Base-by-base conservation (phyloP, 1,140 invertebrate genomes). In the Vanessa tameamea region DNA sequence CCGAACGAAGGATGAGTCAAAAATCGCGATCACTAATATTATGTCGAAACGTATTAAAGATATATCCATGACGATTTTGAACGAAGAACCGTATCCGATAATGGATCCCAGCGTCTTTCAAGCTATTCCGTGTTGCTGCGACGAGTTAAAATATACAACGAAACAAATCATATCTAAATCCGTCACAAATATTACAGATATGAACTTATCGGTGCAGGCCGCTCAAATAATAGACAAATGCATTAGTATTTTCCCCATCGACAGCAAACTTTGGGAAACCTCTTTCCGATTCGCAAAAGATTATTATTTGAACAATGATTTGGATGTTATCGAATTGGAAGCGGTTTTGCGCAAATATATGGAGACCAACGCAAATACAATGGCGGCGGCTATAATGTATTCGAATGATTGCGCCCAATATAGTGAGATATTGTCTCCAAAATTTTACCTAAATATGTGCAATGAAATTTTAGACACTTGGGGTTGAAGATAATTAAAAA, bases 361-460 rank as follows among this genome's bases (percentile, higher is more conserved):
- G 91, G 86, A 90, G 74, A 78, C 76, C 8, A 85, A 92, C 65
- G 82, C 88, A 0, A 83, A 84, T 4, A 88, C 88, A 0, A 90
- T 91, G 88, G 89, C 88, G 0, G 85, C 85, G 0, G 89, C 91
- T 31, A 86, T 92, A 8, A 87, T 91, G 89, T 91, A 85, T 65
- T 91, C 89, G 0, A 88, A 87, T 31, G 91, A 92, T 78, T 91
- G 91, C 68, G 75, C 82, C 15, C 83, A 91, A 53, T 91, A 91
- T 64, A 84, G 82, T 47, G 78, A 90, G 63, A 90, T 92, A 63
- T 73, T 92, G 5, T 82, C 88, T 3, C 87, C 89, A 0, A 91
- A 89, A 63, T 91, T 92, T 64, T 91, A 88, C 55, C 78, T 92
- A 70, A 91, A 90, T 73, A 89, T 92, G 85, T 91, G 89, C 65